These are phyloP conservation scores for Erynnis tages DNA, from an alignment of 2,888 invertebrate species.

Conservation along the genomic window DNA sequence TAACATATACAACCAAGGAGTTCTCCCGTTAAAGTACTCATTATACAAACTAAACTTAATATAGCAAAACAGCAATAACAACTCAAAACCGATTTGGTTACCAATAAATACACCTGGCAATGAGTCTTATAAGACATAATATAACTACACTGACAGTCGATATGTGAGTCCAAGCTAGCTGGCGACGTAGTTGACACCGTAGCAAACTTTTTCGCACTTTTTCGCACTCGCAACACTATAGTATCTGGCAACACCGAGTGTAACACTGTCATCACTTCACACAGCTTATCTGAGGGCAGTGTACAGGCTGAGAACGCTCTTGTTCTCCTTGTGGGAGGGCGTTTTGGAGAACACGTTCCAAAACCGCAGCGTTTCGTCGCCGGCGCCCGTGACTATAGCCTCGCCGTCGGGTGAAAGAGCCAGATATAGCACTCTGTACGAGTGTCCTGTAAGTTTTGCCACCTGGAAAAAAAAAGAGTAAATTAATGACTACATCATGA, in stretches of 20 bases:
- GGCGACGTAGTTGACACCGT: too few relatives aligned
- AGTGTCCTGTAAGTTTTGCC: conserved; percentile 98
- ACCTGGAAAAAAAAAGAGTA: conserved; percentile 85
- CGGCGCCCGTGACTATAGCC: conserved; percentile 99
- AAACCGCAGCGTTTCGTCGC: conserved; percentile 98
- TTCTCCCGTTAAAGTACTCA: conserved; percentile 11
- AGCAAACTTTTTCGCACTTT: too few relatives aligned
- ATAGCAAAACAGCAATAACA: conserved; percentile 16
- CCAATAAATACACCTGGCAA: conserved; percentile 15
- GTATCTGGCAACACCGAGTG: conserved; percentile 2
- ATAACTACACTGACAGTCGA: conserved; percentile 11
- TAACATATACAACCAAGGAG: conserved; percentile 19
- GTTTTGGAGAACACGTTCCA: conserved; percentile 99
- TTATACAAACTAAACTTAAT: conserved; percentile 9
- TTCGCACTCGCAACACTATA: conserved; percentile 9
- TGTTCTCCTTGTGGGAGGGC: conserved; percentile 95
- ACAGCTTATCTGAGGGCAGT: conserved; percentile 84
- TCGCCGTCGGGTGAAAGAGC: conserved; percentile 99
- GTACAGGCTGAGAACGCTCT: conserved; percentile 95
- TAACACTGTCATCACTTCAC: too few relatives aligned
- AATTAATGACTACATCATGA: too few relatives aligned
- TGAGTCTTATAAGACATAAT: neutral
- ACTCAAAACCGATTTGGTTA: conserved; percentile 29
- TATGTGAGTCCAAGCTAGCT: neutral
- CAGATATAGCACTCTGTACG: conserved; percentile 96